Percentiles rank a stretch among this genome's conserved stretches.
These are phyloP conservation scores for Drosophila diplacantha DNA, from an alignment of 2,888 invertebrate genomes.

Conservation along the genomic window DNA sequence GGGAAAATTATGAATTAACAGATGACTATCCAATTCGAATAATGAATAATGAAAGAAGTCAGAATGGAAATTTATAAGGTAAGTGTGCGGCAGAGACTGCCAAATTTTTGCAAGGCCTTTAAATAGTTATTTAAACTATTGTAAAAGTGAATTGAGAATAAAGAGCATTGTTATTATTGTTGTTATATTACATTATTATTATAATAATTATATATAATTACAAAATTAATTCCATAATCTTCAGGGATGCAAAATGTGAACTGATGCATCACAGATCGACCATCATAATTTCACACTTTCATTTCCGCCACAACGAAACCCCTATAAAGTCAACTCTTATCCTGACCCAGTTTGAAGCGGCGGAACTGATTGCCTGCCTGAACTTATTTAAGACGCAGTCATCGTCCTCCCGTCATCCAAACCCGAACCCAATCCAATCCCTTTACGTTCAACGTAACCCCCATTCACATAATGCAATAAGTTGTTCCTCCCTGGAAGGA, in stretches of 20 bases:
- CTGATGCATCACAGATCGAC: neutral
- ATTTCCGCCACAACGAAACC: conserved; percentile 8
- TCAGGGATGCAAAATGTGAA: neutral
- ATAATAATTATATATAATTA: neutral
- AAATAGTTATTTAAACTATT: too few relatives aligned
- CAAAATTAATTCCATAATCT: neutral
- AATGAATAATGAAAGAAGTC: too few relatives aligned
- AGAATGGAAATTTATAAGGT: too few relatives aligned
- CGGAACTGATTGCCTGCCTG: conserved; percentile 51
- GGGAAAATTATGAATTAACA: neutral
- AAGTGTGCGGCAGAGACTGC: too few relatives aligned
- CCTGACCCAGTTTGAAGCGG: conserved; percentile 60
- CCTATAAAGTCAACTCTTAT: conserved; percentile 40
- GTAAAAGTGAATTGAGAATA: too few relatives aligned
- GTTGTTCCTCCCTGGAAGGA: conserved; percentile 21
- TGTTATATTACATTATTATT: too few relatives aligned
- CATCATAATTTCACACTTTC: neutral
- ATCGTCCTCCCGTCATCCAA: conserved; percentile 26
- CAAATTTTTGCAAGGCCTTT: too few relatives aligned
- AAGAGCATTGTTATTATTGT: neutral
- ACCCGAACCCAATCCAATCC: conserved; percentile 29
- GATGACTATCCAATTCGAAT: neutral
- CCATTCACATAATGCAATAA: conserved; percentile 54
- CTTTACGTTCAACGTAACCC: conserved; percentile 12
- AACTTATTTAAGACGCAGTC: conserved; percentile 40